Base-by-base conservation (phyloP, 2,888 invertebrate species). In the Netelia virgata region DNA sequence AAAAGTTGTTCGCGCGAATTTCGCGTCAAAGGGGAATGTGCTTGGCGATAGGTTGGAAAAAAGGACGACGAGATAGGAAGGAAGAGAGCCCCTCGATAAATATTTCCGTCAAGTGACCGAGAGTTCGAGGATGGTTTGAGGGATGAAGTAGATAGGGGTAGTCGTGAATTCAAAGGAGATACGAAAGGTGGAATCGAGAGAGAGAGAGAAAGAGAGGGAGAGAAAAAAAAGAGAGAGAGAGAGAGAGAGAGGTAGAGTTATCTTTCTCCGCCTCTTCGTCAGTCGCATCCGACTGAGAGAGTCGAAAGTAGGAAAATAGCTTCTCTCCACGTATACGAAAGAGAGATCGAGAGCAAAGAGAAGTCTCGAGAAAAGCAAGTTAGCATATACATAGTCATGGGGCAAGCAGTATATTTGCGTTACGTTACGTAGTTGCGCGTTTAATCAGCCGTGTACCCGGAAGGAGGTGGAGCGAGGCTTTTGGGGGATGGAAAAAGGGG, bases 51-150 rank as follows among this genome's bases (percentile, higher is more conserved):
- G 74, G 70, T 70, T 41, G 66, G 36, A 16, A 20, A 63, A 43
- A 3, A 72, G 43, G 75, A 68, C 28, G 76, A 63, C 63, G 63
- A 59, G 70, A 18, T 28, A 28, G 28, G 28, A 28, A 28, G 28
- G 18, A 16, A 66, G 53, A 59, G 18, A 66, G 83, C 88, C 88
- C 88, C 91, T 93, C 91, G 92, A 92, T 93, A 93, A 93, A 93
- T 93, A 93, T 93, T 93, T 92, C 91, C 91, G 91, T 92, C 92
- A 91, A 93, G 92, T 93, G 93, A 92, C 92, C 92, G 90, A 89
- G 86, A 86, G 88, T 70, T 82, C 75, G 85, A 70, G 43, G 23
- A 63, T 14, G 61, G 55, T 61, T 74, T 55, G 11, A 9, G 18
- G 55, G 53, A 41, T 23, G 23, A 28, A 66, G 47, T 43, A 73